Evolutionary conservation across 2,113 vertebrate species (phyloP), one percentile per base, ranked within the genome.

Genomic region (Pitta sordida): DNA sequence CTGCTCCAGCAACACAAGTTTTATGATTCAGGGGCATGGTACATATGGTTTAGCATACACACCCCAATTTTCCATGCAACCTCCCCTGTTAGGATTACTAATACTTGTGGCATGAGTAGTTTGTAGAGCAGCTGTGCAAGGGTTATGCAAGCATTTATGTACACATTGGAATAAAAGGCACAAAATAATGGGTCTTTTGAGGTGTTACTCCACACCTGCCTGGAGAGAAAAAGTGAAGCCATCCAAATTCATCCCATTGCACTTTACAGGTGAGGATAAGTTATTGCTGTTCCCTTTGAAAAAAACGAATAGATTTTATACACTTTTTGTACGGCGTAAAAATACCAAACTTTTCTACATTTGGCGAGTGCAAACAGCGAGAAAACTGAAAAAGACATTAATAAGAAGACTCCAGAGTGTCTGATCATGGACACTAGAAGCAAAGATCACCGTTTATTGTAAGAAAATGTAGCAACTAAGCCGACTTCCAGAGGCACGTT

Each of bases 11-110:
- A 90, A 51, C 75, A 83, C 39, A 27, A 91, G 79, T 93, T 96
- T 92, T 95, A 95, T 94, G 94, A 94, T 96, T 96, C 91, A 94
- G 93, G 95, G 90, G 94, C 93, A 95, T 56, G 91, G 91, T 95
- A 96, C 95, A 95, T 96, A 96, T 96, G 96, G 94, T 95, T 96
- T 90, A 95, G 96, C 90, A 95, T 88, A 96, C 96, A 96, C 95
- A 95, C 94, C 96, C 96, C 95, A 74, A 88, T 96, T 96, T 96
- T 96, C 96, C 95, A 95, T 96, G 94, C 94, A 96, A 90, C 95
- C 96, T 95, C 87, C 95, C 95, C 96, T 96, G 90, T 95, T 95
- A 96, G 82, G 94, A 96, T 96, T 96, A 96, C 95, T 96, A 96
- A 96, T 96, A 91, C 96, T 95, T 95, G 93, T 94, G 95, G 96